Conservation (phyloP, 2,888 invertebrate genomes). For the Cephus spinipes region DNA sequence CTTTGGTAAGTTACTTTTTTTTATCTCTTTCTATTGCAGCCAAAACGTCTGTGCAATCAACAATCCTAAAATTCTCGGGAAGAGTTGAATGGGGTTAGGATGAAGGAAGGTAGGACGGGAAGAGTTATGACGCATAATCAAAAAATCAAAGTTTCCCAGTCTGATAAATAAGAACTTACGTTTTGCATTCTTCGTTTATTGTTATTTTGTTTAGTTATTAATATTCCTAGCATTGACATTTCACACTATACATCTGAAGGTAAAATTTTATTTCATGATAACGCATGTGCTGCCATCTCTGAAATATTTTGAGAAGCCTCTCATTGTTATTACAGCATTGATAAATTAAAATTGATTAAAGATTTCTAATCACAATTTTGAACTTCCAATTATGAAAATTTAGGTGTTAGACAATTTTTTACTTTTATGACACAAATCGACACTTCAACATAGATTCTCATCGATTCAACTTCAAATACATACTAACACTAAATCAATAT, state of each 20-base stretch:
- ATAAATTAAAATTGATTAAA: background rate
- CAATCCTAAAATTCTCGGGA: too few relatives aligned
- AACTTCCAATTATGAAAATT: background rate
- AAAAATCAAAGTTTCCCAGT: background rate
- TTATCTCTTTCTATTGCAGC: too few relatives aligned
- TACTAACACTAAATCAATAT: background rate
- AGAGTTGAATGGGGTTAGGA: background rate
- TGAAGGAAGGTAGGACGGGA: background rate
- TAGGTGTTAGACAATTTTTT: background rate
- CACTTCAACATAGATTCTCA: background rate
- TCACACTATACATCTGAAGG: background rate
- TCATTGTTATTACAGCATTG: background rate
- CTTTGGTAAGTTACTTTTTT: too few relatives aligned
- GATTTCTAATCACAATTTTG: background rate
- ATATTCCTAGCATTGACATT: background rate
- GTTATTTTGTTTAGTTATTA: background rate
- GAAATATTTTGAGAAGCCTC: background rate
- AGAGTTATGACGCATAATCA: background rate
- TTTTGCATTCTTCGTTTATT: background rate
- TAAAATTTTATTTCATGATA: background rate
- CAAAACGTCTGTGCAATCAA: too few relatives aligned
- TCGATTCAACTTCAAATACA: background rate
- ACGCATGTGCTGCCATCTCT: background rate
- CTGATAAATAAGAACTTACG: background rate
- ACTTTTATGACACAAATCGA: background rate